These are phyloP conservation scores for Dendrocopos noguchii DNA, from an alignment of 2,113 vertebrate genomes.

Conservation along the genomic window DNA sequence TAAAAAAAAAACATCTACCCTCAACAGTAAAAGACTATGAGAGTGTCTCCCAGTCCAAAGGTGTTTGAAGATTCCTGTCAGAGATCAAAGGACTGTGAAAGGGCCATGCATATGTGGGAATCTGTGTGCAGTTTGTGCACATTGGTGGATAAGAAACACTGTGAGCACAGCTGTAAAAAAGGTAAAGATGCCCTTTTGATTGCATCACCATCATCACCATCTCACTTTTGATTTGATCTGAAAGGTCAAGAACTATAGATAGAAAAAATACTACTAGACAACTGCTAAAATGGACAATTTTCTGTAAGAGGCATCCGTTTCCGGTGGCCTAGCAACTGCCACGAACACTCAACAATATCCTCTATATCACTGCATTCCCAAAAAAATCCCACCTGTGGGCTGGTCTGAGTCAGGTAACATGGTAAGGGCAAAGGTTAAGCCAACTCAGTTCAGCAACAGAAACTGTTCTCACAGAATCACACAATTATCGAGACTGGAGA, in stretches of 20 bases:
- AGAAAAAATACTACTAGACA: not conserved
- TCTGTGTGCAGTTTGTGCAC: conserved; percentile 6
- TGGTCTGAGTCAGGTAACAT: not conserved
- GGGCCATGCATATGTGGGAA: not conserved
- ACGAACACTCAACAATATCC: not conserved
- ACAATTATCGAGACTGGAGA: too few relatives aligned
- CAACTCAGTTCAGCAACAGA: not conserved
- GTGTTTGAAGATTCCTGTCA: conserved; percentile 22
- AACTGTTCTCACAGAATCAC: not conserved
- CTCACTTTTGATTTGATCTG: not conserved
- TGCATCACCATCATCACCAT: not conserved
- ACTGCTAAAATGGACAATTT: not conserved
- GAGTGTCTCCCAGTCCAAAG: conserved; percentile 12
- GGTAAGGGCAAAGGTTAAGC: not conserved
- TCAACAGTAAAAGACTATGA: not conserved
- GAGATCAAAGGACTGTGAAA: conserved; percentile 32
- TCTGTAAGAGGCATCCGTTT: not conserved
- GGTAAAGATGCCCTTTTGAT: not conserved
- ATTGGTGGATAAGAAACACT: conserved; percentile 24
- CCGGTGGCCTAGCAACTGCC: not conserved
- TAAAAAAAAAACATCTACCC: not conserved
- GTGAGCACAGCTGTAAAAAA: not conserved
- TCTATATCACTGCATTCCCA: not conserved
- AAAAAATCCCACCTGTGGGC: not conserved
- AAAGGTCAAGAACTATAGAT: not conserved